These are phyloP conservation scores for Ateles fusciceps DNA, from an alignment of 2,797 vertebrate species.

Conservation along the genomic window DNA sequence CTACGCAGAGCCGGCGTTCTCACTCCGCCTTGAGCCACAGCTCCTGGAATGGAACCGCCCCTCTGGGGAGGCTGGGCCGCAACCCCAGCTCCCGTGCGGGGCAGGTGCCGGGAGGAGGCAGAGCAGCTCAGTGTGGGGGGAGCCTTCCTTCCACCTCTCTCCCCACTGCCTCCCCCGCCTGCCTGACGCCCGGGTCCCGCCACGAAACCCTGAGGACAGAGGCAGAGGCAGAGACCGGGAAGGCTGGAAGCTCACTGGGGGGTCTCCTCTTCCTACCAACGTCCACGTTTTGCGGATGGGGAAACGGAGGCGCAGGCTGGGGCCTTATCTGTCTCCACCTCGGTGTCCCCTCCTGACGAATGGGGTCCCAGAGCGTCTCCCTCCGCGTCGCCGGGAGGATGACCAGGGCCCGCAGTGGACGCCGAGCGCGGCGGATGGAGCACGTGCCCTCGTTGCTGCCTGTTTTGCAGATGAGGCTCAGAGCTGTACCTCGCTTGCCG, in stretches of 20 bases:
- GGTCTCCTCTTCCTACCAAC: neutral
- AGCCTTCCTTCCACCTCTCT: neutral
- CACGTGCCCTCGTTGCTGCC: neutral
- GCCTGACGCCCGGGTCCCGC: neutral
- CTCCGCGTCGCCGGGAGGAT: neutral
- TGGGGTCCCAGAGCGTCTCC: no score
- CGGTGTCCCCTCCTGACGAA: neutral
- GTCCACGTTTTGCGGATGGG: neutral
- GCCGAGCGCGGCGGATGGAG: no score
- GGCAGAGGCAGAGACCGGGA: neutral
- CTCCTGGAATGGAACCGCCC: no score
- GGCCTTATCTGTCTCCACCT: neutral
- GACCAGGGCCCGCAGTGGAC: neutral
- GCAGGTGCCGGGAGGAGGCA: neutral
- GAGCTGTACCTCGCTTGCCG: neutral
- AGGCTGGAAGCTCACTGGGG: rapidly evolving
- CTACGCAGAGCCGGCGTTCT: neutral
- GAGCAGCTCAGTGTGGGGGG: neutral
- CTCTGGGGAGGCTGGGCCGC: neutral
- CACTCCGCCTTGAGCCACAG: neutral
- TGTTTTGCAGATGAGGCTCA: neutral
- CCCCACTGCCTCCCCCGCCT: neutral
- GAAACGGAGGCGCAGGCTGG: neutral
- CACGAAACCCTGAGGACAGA: neutral
- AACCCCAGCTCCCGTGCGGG: neutral